Evolutionary conservation across 2,797 vertebrate species (phyloP), one percentile per base, ranked within the genome.

Genomic region (Pampus argenteus): DNA sequence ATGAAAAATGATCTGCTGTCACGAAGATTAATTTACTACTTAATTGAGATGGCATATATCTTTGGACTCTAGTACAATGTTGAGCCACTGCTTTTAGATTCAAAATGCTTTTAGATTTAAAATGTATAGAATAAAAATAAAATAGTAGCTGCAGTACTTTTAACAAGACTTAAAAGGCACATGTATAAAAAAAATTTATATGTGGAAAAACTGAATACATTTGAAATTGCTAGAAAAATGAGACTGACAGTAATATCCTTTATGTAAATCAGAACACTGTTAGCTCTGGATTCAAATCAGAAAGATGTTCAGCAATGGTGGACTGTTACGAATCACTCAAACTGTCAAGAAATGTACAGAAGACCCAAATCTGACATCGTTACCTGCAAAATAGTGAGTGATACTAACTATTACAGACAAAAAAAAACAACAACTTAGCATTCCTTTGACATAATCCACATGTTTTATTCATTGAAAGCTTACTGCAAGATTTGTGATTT

Each of bases 381-480:
- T 79, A 70, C 81, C 67, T 74, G 68, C 79, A 82, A 79, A 74
- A 79, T 71, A 88, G 67, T 31, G 45, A 55, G 50, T 47, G 76
- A 65, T 51, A 54, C 63, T 4, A 68, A 79, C 56, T 79, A 26
- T 76, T 62, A 48, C 49, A 85, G 51, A 80, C 74, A 79, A 62
- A 79, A 80, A 54, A n/a, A n/a, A n/a, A n/a, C n/a, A n/a, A n/a
- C n/a, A n/a, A n/a, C 64, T 68, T 50, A 55, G 80, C 23, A 45
- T 70, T 54, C 62, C 55, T 76, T 71, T 75, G 29, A 74, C 77
- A 70, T 78, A 83, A 85, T 79, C 71, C 62, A 44, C 76, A 81
- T 88, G 74, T 86, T 88, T 91, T 76, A 87, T 84, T 87, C 76
- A 88, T 83, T 0, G 25, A 15, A 13, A 64, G 77, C 78, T 87